These are phyloP conservation scores for Parotocinclus haroldoi DNA, from an alignment of 2,797 vertebrate species.

Conservation along the genomic window DNA sequence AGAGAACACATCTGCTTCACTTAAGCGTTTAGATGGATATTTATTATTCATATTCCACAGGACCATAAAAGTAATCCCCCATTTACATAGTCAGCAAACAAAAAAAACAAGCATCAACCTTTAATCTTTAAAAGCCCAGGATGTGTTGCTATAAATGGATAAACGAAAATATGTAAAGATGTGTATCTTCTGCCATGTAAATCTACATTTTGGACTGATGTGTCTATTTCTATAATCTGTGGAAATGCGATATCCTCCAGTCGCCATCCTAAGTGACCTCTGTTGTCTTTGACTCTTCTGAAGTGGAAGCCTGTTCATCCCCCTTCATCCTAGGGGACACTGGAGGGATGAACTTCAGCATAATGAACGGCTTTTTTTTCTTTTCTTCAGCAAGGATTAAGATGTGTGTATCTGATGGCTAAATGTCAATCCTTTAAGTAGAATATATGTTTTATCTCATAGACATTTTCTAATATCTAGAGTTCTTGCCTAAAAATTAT, in stretches of 20 bases:
- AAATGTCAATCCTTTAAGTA: too few species aligned
- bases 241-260: constrained; percentile 3
- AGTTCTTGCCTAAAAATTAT: too few species aligned
- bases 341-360: neutral
- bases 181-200: neutral
- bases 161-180: too few species aligned
- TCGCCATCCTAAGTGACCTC: neutral
- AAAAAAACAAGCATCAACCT: constrained; percentile 2
- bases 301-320: neutral
- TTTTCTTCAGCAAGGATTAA: neutral
- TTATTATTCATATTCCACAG: constrained; percentile 6
- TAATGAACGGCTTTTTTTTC: neutral
- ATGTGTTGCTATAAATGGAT: neutral
- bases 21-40: neutral
- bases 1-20: neutral
- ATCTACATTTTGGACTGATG: neutral
- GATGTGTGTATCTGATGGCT: too few species aligned
- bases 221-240: neutral
- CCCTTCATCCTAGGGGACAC: neutral
- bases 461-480: too few species aligned
- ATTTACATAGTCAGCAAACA: neutral
- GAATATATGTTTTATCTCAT: too few species aligned
- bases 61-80: neutral
- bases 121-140: neutral
- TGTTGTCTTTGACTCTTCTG: neutral